Evolutionary conservation across 2,113 vertebrate species (phyloP).

Genomic region (Mus musculus): DNA sequence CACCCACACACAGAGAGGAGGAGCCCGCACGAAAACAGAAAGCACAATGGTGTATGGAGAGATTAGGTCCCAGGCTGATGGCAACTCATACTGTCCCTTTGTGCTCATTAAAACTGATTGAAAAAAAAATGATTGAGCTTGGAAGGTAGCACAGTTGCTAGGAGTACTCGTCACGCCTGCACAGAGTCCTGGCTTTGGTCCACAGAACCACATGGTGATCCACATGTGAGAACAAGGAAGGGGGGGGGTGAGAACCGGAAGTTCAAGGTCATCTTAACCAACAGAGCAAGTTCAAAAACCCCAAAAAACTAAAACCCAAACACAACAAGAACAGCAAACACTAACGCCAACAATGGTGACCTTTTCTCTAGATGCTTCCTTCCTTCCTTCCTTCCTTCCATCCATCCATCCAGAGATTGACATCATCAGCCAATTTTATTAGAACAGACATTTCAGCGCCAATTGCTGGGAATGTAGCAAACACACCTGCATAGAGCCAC

Average conservation of each 20-base stretch:
- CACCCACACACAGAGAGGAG: not conserved
- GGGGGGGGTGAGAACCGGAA: not conserved
- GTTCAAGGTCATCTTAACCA: not conserved
- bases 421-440: conserved; percentile 63
- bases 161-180: too few relatives aligned
- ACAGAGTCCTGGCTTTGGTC: not conserved
- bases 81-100: not conserved
- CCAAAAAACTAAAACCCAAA: not conserved
- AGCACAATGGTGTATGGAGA: not conserved
- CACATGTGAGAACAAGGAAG: not conserved
- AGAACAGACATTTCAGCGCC: conserved; percentile 64
- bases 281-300: not conserved
- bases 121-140: not conserved
- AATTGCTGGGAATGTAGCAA: conserved; percentile 60
- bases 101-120: not conserved
- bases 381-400: conserved; percentile 49
- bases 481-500: conserved; percentile 33
- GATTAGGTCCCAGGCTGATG: not conserved
- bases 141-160: not conserved
- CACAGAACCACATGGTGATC: not conserved
- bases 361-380: conserved; percentile 59
- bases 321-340: not conserved
- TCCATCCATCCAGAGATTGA: conserved; percentile 52
- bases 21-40: not conserved
- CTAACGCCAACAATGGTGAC: not conserved